A percentile compares a stretch with the other conserved stretches of the same genome.
Evolutionary conservation across 2,888 invertebrate species (phyloP).

Genomic region (Steinernema scapterisci): DNA sequence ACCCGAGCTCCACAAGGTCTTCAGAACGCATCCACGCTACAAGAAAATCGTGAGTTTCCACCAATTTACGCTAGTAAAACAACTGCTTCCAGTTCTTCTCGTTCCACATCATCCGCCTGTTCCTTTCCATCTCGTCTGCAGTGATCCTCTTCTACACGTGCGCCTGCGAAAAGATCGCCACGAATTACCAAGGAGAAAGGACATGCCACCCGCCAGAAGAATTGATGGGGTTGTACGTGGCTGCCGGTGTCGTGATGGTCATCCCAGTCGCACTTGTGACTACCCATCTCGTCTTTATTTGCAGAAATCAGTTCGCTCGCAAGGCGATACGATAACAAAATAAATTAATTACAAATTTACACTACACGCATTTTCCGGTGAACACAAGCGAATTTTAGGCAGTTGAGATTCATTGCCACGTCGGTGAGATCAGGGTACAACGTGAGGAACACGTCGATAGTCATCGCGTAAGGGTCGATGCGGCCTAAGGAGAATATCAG

Average conservation of each 20-base stretch:
- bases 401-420: constrained; percentile 25
- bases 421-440: constrained; percentile 26
- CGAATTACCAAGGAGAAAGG: not conserved
- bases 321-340: not conserved
- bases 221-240: not conserved
- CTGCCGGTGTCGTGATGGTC: not conserved
- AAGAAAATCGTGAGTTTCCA: not conserved
- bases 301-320: constrained; percentile 14
- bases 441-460: constrained; percentile 23
- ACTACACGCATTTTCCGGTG: constrained; percentile 26
- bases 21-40: not conserved
- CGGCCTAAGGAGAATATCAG: constrained; percentile 10
- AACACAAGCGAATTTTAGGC: constrained; percentile 21
- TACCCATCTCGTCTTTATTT: not conserved
- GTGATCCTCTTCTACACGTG: constrained; percentile 15
- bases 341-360: not conserved
- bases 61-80: not conserved
- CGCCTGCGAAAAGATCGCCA: not conserved
- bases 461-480: constrained; percentile 24
- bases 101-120: constrained; percentile 13
- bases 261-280: not conserved
- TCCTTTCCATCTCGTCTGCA: constrained; percentile 1
- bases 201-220: not conserved
- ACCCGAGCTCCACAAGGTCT: constrained; percentile 6
- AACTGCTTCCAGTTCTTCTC: constrained; percentile 3